A percentile compares a stretch with the other conserved stretches of the same genome.
phyloP scores from a whole-genome alignment of 2,797 vertebrate species.

The Gobionotothen gibberifrons region DNA sequence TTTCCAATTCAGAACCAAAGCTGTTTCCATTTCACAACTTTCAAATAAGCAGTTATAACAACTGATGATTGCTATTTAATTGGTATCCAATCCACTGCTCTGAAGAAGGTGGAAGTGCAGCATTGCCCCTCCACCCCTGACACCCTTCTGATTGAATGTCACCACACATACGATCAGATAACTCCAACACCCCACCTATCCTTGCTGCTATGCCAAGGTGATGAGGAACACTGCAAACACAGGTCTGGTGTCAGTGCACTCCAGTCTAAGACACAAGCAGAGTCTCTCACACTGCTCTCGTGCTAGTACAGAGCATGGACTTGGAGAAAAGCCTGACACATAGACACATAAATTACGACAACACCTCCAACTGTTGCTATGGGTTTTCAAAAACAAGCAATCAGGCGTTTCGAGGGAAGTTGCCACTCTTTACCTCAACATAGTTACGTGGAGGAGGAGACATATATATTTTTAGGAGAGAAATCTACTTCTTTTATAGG shows the following conservation, averaged over 20 bases:
- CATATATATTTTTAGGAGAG: not conserved
- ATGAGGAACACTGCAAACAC: slow-evolving; percentile 28
- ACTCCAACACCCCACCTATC: slow-evolving; percentile 20
- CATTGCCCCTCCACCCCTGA: slow-evolving; percentile 5
- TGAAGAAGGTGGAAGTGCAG: slow-evolving; percentile 20
- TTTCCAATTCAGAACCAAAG: too few relatives aligned
- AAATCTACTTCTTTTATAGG: not conserved
- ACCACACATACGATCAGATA: slow-evolving; percentile 36
- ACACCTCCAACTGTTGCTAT: not conserved
- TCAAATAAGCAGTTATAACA: too few relatives aligned
- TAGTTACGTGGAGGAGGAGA: not conserved
- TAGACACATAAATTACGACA: not conserved
- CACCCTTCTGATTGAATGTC: slow-evolving; percentile 46
- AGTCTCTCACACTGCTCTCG: slow-evolving; percentile 4
- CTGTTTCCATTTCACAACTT: too few relatives aligned
- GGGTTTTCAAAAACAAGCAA: slow-evolving; percentile 11
- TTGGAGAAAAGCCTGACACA: too few relatives aligned
- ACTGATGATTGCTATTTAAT: not conserved
- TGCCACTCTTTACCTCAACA: slow-evolving; percentile 3
- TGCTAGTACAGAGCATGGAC: too few relatives aligned
- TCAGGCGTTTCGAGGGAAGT: not conserved
- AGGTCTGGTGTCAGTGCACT: slow-evolving; percentile 29
- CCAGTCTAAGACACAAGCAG: slow-evolving; percentile 1
- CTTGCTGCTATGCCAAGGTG: slow-evolving; percentile 20
- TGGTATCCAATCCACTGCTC: slow-evolving; percentile 7